Percentiles rank a stretch among this genome's conserved stretches.
phyloP scores from a whole-genome alignment of 2,888 invertebrate species.

The Baronia brevicornis region DNA sequence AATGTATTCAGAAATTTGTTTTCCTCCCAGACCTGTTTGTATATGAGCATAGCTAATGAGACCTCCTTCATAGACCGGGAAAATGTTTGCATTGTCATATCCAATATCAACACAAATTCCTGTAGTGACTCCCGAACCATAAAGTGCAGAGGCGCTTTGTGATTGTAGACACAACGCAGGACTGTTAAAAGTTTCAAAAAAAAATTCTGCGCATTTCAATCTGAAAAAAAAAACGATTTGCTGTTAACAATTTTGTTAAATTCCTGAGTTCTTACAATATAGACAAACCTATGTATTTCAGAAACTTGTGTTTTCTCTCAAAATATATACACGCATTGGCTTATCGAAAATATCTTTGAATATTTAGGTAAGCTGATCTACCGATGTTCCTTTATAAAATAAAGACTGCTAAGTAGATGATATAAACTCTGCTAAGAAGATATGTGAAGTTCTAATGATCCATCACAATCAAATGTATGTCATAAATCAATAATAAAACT shows the following conservation, averaged over 20 bases:
- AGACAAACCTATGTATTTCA: too few species aligned
- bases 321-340: too few species aligned
- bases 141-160: slow-evolving; percentile 44
- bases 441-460: too few species aligned
- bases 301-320: too few species aligned
- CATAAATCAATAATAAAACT: neutral
- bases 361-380: too few species aligned
- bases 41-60: slow-evolving; percentile 43
- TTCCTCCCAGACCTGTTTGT: slow-evolving; percentile 37
- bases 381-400: too few species aligned
- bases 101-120: slow-evolving; percentile 57
- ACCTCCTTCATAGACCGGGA: slow-evolving; percentile 54
- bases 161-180: slow-evolving; percentile 51
- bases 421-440: too few species aligned
- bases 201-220: slow-evolving; percentile 50
- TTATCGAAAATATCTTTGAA: too few species aligned
- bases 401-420: too few species aligned
- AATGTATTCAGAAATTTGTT: slow-evolving; percentile 32
- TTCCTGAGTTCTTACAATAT: too few species aligned
- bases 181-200: slow-evolving; percentile 52
- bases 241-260: too few species aligned
- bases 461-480: neutral
- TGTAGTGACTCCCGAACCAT: slow-evolving; percentile 49
- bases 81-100: slow-evolving; percentile 37
- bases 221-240: too few species aligned